Percentiles rank a stretch among this genome's conserved stretches.
These are phyloP conservation scores for Metopolophium dirhodum DNA, from an alignment of 1,140 invertebrate genomes.

Conservation along the genomic window DNA sequence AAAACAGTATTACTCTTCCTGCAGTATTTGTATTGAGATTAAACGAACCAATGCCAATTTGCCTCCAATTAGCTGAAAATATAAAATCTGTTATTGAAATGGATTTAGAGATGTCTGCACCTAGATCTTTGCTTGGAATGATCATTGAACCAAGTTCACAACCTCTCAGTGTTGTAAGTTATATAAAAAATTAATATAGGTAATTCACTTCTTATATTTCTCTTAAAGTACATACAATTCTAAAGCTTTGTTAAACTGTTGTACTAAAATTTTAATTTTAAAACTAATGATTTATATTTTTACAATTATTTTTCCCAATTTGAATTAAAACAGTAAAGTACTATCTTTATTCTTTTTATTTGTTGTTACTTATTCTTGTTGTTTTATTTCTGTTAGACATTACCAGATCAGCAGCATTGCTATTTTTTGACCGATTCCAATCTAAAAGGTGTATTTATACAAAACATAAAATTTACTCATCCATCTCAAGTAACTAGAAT, in stretches of 20 bases:
- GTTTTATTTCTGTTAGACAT: constrained; percentile 69
- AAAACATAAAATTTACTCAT: constrained; percentile 89
- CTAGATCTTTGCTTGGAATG: constrained; percentile 76
- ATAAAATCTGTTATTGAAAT: constrained; percentile 75
- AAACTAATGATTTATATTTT: neutral
- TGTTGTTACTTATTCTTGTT: neutral
- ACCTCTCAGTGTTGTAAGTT: constrained; percentile 57
- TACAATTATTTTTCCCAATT: neutral
- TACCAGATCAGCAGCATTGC: constrained; percentile 91
- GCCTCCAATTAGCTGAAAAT: constrained; percentile 64
- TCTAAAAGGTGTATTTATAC: constrained; percentile 81
- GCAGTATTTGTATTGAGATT: constrained; percentile 90
- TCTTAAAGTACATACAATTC: neutral
- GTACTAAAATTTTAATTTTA: too few relatives aligned
- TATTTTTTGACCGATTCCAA: constrained; percentile 88
- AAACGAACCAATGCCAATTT: constrained; percentile 85
- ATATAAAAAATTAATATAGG: neutral
- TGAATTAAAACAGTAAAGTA: neutral
- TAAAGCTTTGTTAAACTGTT: too few relatives aligned
- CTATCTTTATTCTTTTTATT: neutral
- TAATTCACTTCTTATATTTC: neutral
- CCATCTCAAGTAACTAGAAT: constrained; percentile 91
- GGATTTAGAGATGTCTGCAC: constrained; percentile 66
- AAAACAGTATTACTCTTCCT: constrained; percentile 67
- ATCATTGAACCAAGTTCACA: constrained; percentile 71